These are phyloP conservation scores for Prochilodus magdalenae DNA, from an alignment of 2,113 vertebrate species.

Conservation along the genomic window DNA sequence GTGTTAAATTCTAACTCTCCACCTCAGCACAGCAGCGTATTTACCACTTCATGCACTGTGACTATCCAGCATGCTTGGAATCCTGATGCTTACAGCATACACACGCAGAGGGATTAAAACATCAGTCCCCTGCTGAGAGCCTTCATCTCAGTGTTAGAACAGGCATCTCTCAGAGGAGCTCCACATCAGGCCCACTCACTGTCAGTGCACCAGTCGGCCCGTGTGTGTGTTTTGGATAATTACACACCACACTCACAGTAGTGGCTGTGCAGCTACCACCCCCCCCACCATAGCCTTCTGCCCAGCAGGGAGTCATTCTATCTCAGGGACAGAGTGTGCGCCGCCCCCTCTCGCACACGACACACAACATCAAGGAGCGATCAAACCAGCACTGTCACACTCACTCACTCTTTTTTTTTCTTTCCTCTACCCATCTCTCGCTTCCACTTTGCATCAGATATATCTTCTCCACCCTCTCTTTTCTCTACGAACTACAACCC, in stretches of 20 bases:
- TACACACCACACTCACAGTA: neutral
- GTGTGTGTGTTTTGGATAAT: neutral
- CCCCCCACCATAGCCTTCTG: neutral
- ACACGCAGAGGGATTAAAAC: neutral
- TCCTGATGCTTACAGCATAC: neutral
- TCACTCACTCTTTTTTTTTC: neutral
- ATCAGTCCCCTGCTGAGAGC: neutral
- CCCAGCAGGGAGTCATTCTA: neutral
- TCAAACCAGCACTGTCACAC: neutral
- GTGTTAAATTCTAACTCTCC: neutral
- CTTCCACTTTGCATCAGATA: neutral
- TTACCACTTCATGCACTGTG: neutral
- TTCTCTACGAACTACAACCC: neutral
- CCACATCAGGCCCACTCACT: neutral
- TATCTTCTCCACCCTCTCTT: neutral
- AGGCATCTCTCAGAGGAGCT: neutral
- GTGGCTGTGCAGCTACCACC: neutral
- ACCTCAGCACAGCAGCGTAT: conserved; percentile 6
- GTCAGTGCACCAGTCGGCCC: neutral
- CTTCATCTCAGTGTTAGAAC: neutral
- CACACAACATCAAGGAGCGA: neutral
- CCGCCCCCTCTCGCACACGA: neutral
- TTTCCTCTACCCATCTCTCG: neutral
- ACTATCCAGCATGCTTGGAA: neutral
- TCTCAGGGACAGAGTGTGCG: neutral